Percentiles rank a stretch among this genome's conserved stretches.
Evolutionary conservation across 2,888 invertebrate genomes (phyloP).

Genomic region (Melinopterus prodromus): DNA sequence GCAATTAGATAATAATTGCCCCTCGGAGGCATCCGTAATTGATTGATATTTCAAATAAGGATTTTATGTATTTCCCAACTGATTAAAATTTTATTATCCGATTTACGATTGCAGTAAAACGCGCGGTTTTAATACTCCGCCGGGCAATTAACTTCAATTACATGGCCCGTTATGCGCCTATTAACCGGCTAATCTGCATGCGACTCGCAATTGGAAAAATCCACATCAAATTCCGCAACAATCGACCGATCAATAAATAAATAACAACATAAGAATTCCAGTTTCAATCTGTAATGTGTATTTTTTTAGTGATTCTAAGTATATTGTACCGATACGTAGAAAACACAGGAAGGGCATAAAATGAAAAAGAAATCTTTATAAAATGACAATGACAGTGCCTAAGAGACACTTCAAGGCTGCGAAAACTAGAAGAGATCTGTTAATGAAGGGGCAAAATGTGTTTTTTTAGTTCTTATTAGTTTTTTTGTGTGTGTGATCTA

Average conservation of each 20-base stretch:
- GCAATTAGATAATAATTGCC: not conserved
- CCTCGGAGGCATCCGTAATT: slow-evolving; percentile 7
- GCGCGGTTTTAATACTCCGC: slow-evolving; percentile 18
- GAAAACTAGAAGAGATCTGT: too few relatives aligned
- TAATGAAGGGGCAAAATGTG: too few relatives aligned
- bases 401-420: too few relatives aligned
- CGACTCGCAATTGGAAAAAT: slow-evolving; percentile 8
- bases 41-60: slow-evolving; percentile 14
- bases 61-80: slow-evolving; percentile 24
- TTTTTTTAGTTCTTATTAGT: too few relatives aligned
- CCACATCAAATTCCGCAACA: not conserved
- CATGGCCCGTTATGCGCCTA: slow-evolving; percentile 16
- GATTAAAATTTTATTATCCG: slow-evolving; percentile 22
- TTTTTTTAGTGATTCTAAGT: too few relatives aligned
- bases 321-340: too few relatives aligned
- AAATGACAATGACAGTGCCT: too few relatives aligned
- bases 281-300: too few relatives aligned
- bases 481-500: too few relatives aligned
- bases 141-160: slow-evolving; percentile 23
- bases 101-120: slow-evolving; percentile 24
- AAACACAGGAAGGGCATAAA: too few relatives aligned
- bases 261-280: not conserved
- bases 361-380: too few relatives aligned
- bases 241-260: not conserved
- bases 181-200: slow-evolving; percentile 20